phyloP scores from a whole-genome alignment of 2,888 invertebrate genomes.

The Molorchus minor region DNA sequence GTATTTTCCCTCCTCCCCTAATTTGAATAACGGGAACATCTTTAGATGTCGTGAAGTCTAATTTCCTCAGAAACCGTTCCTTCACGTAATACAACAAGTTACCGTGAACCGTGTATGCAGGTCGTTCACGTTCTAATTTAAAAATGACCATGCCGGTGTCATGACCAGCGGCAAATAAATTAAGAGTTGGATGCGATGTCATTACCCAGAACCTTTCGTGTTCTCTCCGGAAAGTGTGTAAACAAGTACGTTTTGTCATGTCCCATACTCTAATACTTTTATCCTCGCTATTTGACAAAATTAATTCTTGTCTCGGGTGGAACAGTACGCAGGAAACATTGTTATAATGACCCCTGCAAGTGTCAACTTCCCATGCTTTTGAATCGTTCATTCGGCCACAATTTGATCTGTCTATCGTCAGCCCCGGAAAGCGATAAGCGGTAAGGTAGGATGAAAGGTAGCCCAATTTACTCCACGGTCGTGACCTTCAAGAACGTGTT shows the following conservation, averaged over 20 bases:
- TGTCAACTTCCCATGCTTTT: constrained; percentile 99
- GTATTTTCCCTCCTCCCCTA: constrained; percentile 78
- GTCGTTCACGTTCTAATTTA: constrained; percentile 92
- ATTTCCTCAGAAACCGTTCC: constrained; percentile 86
- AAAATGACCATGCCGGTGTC: constrained; percentile 97
- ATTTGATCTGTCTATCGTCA: constrained; percentile 97
- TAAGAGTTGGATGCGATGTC: constrained; percentile 91
- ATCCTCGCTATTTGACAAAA: constrained; percentile 97
- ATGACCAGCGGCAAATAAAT: constrained; percentile 99
- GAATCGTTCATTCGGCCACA: constrained; percentile 99
- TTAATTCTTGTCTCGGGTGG: constrained; percentile 96
- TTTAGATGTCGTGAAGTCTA: constrained; percentile 93
- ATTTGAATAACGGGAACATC: constrained; percentile 94
- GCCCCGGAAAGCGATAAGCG: constrained; percentile 88
- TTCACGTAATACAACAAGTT: constrained; percentile 96
- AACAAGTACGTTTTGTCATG: constrained; percentile 91
- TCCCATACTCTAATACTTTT: constrained; percentile 99
- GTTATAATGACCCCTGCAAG: constrained; percentile 99
- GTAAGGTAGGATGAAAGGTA: constrained; percentile 92
- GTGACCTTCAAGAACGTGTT: constrained; percentile 91
- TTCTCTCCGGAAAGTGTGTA: constrained; percentile 93
- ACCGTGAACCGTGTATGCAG: constrained; percentile 93
- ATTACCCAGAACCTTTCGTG: constrained; percentile 98
- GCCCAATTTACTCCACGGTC: constrained; percentile 99
- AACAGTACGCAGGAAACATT: constrained; percentile 98